These are phyloP conservation scores for Micrasema longulum DNA, from an alignment of 1,140 invertebrate species.

Conservation along the genomic window DNA sequence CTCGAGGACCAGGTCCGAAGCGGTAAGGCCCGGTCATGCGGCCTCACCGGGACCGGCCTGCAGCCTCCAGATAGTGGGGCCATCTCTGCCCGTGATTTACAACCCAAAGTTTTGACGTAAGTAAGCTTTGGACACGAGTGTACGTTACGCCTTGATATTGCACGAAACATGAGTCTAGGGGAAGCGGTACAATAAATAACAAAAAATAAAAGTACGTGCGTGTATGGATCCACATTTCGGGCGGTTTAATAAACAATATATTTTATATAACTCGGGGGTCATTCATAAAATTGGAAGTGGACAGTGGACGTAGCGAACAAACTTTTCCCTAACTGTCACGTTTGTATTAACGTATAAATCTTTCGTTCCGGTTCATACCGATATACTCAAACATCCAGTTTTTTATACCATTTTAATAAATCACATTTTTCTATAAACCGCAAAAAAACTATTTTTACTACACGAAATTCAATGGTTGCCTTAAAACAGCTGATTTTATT, in stretches of 20 bases:
- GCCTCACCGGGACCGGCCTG: conserved; percentile 34
- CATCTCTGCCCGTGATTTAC: conserved; percentile 55
- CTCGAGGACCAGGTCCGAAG: conserved; percentile 8
- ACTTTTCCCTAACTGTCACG: conserved; percentile 53
- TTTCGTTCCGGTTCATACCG: conserved; percentile 39
- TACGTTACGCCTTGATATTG: conserved; percentile 53
- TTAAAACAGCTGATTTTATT: no score
- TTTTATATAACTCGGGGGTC: conserved; percentile 52
- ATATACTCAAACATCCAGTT: neutral
- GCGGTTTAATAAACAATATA: conserved; percentile 47
- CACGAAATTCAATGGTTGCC: no score
- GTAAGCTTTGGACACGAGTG: conserved; percentile 55
- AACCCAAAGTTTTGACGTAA: conserved; percentile 55
- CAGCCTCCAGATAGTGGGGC: conserved; percentile 51
- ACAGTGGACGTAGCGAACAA: conserved; percentile 52
- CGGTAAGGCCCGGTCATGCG: neutral
- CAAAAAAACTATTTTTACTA: no score
- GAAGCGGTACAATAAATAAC: conserved; percentile 49
- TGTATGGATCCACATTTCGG: conserved; percentile 35
- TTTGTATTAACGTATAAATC: conserved; percentile 55
- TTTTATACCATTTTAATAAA: no score
- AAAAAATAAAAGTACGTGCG: conserved; percentile 49
- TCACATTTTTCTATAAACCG: no score
- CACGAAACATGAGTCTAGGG: conserved; percentile 52
- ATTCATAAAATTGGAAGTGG: conserved; percentile 56